Conservation (phyloP, 2,797 vertebrate genomes). For the Mus caroli region DNA sequence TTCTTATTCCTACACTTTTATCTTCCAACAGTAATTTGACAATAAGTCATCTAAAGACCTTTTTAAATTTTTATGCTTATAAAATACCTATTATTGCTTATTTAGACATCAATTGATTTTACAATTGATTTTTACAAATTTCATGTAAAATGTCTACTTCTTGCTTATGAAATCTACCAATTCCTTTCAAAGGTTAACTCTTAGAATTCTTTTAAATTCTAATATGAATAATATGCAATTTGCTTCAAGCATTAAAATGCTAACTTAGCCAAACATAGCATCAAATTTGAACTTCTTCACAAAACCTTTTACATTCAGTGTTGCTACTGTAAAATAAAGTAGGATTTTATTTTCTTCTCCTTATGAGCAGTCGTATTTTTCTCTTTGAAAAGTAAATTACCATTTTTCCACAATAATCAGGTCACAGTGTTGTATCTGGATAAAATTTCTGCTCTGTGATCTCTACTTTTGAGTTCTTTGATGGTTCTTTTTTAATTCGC, state of each 20-base stretch:
- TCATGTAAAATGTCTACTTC: neutral
- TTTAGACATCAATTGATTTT: neutral
- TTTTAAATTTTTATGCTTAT: neutral
- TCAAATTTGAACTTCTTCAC: neutral
- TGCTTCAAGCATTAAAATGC: slow-evolving; percentile 7
- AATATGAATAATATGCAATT: neutral
- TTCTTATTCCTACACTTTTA: neutral
- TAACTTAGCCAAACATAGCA: slow-evolving; percentile 1
- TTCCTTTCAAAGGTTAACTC: slow-evolving; percentile 19
- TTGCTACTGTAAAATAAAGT: neutral
- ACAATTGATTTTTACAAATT: neutral
- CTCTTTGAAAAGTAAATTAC: neutral
- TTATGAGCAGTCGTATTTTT: neutral
- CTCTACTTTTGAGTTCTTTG: neutral
- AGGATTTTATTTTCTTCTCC: slow-evolving; percentile 4
- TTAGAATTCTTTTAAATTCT: neutral
- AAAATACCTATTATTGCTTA: slow-evolving; percentile 1
- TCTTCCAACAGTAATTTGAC: neutral
- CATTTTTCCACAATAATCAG: slow-evolving; percentile 16
- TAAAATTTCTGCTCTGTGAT: neutral
- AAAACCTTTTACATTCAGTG: neutral
- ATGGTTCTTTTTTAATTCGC: neutral
- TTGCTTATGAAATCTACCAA: neutral
- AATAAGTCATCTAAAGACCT: neutral
- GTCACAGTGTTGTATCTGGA: neutral